These are phyloP conservation scores for Hozukius guyotensis DNA, from an alignment of 2,797 vertebrate species.

Conservation along the genomic window DNA sequence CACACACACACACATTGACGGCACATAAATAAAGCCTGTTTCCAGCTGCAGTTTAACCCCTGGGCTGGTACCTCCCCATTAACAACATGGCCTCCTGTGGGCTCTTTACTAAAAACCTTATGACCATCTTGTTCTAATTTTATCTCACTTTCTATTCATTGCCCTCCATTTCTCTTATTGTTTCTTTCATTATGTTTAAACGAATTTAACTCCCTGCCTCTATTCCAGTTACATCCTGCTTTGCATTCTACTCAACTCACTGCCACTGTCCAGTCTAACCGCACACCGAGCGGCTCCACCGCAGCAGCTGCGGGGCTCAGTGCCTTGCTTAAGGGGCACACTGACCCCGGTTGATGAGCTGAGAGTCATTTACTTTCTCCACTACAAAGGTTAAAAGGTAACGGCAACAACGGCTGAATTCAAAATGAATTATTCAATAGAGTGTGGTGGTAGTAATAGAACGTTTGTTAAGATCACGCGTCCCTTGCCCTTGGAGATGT, in stretches of 20 bases:
- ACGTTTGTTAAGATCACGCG: not conserved
- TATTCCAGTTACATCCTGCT: not conserved
- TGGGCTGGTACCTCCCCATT: not conserved
- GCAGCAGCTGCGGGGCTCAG: not conserved
- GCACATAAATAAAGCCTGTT: not conserved
- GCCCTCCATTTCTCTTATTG: not conserved
- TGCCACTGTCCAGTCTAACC: not conserved
- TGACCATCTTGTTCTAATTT: not conserved
- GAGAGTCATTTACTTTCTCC: not conserved
- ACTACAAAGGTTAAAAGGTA: not conserved
- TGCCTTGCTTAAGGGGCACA: constrained; percentile 11
- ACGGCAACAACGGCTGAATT: constrained; percentile 3
- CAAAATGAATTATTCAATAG: not conserved
- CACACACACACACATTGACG: not conserved
- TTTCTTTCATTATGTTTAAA: not conserved
- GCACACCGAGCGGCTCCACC: not conserved
- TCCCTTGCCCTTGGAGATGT: not conserved
- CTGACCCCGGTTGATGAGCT: not conserved
- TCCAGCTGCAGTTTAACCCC: not conserved
- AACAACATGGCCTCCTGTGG: not conserved
- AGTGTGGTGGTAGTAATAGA: not conserved
- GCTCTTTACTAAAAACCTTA: not conserved
- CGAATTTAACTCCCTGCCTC: not conserved
- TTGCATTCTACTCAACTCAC: not conserved
- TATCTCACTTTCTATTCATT: not conserved